Evolutionary conservation across 1,140 invertebrate genomes (phyloP).

Genomic region (Heliconius congener): DNA sequence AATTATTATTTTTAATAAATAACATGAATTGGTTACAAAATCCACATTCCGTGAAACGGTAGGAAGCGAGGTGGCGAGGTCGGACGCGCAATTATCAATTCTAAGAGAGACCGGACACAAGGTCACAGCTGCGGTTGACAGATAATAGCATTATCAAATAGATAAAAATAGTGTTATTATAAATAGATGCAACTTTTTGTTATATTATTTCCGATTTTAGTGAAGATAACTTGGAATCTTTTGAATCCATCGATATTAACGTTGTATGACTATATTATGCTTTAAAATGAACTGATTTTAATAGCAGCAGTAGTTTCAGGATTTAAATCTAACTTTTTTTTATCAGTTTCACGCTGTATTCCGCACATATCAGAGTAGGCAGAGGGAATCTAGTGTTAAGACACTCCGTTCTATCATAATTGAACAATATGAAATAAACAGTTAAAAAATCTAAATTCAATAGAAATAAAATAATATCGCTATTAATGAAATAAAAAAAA

Average conservation of each 20-base stretch:
- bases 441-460: no score
- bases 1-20: slow-evolving; percentile 34
- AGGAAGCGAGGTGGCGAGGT: slow-evolving; percentile 50
- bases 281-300: no score
- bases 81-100: slow-evolving; percentile 51
- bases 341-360: no score
- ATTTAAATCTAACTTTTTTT: no score
- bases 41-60: slow-evolving; percentile 47
- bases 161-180: neutral
- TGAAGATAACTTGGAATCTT: neutral
- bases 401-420: no score
- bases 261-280: no score
- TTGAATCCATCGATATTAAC: no score
- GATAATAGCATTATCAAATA: slow-evolving; percentile 30
- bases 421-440: no score
- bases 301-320: no score
- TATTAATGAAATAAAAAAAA: neutral
- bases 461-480: no score
- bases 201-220: neutral
- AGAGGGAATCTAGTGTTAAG: no score
- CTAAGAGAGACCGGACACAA: slow-evolving; percentile 46
- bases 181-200: neutral
- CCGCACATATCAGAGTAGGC: no score
- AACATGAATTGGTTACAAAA: slow-evolving; percentile 39
- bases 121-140: slow-evolving; percentile 44